phyloP scores from a whole-genome alignment of 1,140 invertebrate genomes.

The Drosophila grimshawi region DNA sequence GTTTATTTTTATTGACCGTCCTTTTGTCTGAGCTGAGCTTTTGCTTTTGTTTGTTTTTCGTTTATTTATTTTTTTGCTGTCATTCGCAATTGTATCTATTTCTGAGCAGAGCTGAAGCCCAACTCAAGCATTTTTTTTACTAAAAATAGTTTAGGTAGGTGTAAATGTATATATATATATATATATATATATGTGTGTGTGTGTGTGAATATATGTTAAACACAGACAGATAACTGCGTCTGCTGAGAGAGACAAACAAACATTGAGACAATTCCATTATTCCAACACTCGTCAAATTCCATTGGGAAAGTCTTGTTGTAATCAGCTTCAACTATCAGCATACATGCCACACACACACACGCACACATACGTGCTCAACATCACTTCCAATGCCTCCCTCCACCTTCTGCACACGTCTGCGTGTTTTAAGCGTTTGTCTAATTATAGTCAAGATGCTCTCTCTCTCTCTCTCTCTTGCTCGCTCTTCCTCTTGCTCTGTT shows the following conservation, averaged over 20 bases:
- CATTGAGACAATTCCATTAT: slow-evolving; percentile 26
- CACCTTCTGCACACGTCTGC: slow-evolving; percentile 12
- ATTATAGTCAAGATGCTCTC: slow-evolving; percentile 58
- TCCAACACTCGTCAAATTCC: slow-evolving; percentile 62
- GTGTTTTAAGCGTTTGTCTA: slow-evolving; percentile 50
- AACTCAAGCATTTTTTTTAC: background rate
- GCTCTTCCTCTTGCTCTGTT: background rate
- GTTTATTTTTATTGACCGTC: slow-evolving; percentile 75
- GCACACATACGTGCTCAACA: slow-evolving; percentile 48
- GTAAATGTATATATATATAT: background rate
- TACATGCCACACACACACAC: slow-evolving; percentile 14
- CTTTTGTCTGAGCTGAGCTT: slow-evolving; percentile 28
- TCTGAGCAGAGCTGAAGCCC: slow-evolving; percentile 2
- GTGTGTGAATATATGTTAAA: background rate
- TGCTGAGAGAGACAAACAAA: background rate
- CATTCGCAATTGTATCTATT: slow-evolving; percentile 39
- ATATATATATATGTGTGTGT: background rate
- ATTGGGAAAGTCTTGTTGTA: slow-evolving; percentile 51
- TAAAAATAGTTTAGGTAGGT: background rate
- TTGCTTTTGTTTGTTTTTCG: background rate
- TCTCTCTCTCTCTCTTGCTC: slow-evolving; percentile 1
- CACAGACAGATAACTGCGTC: slow-evolving; percentile 18
- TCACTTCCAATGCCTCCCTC: background rate
- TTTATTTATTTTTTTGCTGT: slow-evolving; percentile 37
- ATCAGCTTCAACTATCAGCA: slow-evolving; percentile 61